Base-by-base conservation (phyloP, 2,888 invertebrate species). In the Gandaritis pyraliata region DNA sequence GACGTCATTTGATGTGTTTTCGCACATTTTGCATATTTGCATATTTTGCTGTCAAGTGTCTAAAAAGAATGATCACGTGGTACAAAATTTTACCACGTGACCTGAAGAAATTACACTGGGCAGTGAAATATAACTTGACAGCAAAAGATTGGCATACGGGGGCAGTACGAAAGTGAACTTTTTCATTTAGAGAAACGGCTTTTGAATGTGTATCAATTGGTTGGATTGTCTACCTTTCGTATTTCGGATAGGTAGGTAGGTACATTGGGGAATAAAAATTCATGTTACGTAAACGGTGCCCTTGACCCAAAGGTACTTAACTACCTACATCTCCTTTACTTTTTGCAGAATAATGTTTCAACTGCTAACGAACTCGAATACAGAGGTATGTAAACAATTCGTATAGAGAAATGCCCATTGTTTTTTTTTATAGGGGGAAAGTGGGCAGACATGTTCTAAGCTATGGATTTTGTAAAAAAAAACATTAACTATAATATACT, bases 261-360 rank as follows among this genome's bases (percentile, higher is more conserved):
- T n/a, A n/a, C n/a, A n/a, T n/a, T 11, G 33, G 52, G 30, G 50
- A 61, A 66, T 69, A 64, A 66, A 66, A 69, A 69, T 65, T 69
- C 65, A 65, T 61, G 61, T 55, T 47, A 58, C 65, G 65, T 65
- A 61, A 66, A 66, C 50, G 59, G 47, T 33, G 58, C 62, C 61
- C 65, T 64, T 57, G 41, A 50, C 56, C 43, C 41, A 43, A 47
- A 63, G 12, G 29, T 45, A 43, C 43, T 1, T n/a, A 38, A n/a
- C 4, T 11, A 3, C 29, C 7, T 16, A 10, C 16, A 13, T 23
- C 38, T 30, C 52, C 13, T n/a, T 47, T 12, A 29, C 55, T 45
- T 54, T 53, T 47, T 41, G n/a, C 29, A 30, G 50, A 50, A 50
- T 49, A n/a, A 47, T 43, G 16, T 56, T 41, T 12, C 10, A 16